Evolutionary conservation across 2,797 vertebrate genomes (phyloP).

Genomic region (Lacerta agilis): DNA sequence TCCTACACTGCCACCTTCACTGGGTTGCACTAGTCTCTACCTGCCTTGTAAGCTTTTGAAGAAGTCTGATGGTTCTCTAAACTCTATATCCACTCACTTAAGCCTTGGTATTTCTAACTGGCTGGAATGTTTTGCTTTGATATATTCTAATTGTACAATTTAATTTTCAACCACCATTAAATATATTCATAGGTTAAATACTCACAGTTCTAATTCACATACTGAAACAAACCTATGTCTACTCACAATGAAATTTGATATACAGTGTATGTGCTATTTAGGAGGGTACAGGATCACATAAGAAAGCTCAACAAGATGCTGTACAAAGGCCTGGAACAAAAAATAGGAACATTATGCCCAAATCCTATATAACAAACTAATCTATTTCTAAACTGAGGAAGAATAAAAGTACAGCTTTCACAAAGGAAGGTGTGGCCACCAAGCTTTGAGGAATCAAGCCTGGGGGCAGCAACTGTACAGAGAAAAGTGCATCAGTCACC

Average conservation of each 20-base stretch:
- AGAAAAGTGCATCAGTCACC: neutral
- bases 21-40: neutral
- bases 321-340: neutral
- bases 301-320: neutral
- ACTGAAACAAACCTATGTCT: conserved; percentile 32
- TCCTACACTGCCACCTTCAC: neutral
- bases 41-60: neutral
- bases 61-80: neutral
- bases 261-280: neutral
- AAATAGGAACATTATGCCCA: too few relatives aligned
- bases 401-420: neutral
- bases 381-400: neutral
- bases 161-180: neutral
- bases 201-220: conserved; percentile 42
- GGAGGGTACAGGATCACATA: neutral
- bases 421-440: neutral
- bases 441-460: neutral
- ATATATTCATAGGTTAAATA: conserved; percentile 13
- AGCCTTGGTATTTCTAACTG: neutral
- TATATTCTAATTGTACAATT: neutral
- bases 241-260: neutral
- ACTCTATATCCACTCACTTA: neutral
- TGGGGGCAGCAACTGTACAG: neutral
- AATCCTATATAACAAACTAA: neutral
- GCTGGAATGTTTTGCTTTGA: conserved; percentile 11